A percentile compares a stretch with the other conserved stretches of the same genome.
Conservation (phyloP, 1,140 invertebrate species). For the Yoshiicerus persimilis region DNA sequence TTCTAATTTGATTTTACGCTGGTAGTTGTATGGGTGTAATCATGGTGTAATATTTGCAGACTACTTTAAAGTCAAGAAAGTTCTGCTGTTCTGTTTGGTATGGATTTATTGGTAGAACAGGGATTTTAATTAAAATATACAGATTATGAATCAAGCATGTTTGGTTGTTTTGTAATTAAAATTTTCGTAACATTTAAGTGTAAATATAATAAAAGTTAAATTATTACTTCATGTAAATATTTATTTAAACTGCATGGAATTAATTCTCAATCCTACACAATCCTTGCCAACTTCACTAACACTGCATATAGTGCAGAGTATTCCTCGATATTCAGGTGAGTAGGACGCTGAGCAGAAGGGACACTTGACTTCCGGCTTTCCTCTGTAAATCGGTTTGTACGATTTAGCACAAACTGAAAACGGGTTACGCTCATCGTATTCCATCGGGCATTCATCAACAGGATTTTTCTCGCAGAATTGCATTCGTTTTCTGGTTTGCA, state of each 20-base stretch:
- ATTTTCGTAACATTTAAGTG: too few relatives aligned
- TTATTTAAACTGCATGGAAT: slow-evolving; percentile 68
- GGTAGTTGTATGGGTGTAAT: too few relatives aligned
- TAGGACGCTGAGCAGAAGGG: slow-evolving; percentile 90
- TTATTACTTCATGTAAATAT: too few relatives aligned
- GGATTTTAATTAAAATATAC: too few relatives aligned
- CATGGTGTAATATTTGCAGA: too few relatives aligned
- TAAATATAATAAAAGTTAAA: too few relatives aligned
- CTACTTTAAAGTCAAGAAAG: too few relatives aligned
- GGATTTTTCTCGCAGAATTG: slow-evolving; percentile 89
- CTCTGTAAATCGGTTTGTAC: slow-evolving; percentile 92
- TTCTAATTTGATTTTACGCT: too few relatives aligned
- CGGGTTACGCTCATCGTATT: slow-evolving; percentile 98
- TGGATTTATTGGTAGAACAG: too few relatives aligned
- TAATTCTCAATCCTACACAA: slow-evolving; percentile 81
- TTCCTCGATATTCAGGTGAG: slow-evolving; percentile 82
- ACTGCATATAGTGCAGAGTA: slow-evolving; percentile 80
- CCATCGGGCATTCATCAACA: slow-evolving; percentile 81
- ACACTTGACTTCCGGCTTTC: slow-evolving; percentile 93
- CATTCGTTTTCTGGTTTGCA: slow-evolving; percentile 91
- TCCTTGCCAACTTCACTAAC: slow-evolving; percentile 92
- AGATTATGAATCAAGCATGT: too few relatives aligned
- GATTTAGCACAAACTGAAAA: slow-evolving; percentile 90
- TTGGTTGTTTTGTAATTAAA: too few relatives aligned
- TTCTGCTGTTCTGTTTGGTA: too few relatives aligned